These are phyloP conservation scores for Mastacembelus armatus DNA, from an alignment of 2,797 vertebrate genomes.

Conservation along the genomic window DNA sequence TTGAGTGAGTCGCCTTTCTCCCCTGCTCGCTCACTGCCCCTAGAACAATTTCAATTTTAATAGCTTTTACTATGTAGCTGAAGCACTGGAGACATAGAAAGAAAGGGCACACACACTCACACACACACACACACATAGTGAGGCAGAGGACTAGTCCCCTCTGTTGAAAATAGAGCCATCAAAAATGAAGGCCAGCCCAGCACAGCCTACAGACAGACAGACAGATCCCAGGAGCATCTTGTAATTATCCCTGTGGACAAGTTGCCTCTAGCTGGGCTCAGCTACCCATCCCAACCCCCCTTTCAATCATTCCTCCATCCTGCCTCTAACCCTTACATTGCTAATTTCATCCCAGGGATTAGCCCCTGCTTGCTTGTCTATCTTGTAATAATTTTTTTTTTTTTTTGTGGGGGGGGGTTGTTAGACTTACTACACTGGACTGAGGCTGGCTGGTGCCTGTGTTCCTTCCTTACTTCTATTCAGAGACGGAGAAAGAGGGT, in stretches of 20 bases:
- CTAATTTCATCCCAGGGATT: slow-evolving; percentile 99
- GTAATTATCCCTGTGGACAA: slow-evolving; percentile 98
- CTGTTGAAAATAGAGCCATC: slow-evolving; percentile 98
- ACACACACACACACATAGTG: slow-evolving; percentile 20
- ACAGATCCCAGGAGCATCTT: slow-evolving; percentile 90
- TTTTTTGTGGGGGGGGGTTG: slow-evolving; percentile 87
- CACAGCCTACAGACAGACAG: slow-evolving; percentile 87
- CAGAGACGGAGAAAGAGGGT: slow-evolving; percentile 54
- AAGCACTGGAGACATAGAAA: slow-evolving; percentile 86
- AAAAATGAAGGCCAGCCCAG: slow-evolving; percentile 90
- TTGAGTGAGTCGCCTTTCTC: slow-evolving; percentile 85
- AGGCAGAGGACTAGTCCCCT: slow-evolving; percentile 59
- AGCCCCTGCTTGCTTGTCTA: slow-evolving; percentile 91
- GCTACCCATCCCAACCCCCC: slow-evolving; percentile 87
- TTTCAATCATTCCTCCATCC: slow-evolving; percentile 84
- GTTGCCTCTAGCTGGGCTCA: slow-evolving; percentile 95
- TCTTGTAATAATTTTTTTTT: slow-evolving; percentile 95
- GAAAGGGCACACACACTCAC: slow-evolving; percentile 58
- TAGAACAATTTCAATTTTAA: slow-evolving; percentile 99
- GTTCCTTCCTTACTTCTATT: slow-evolving; percentile 49
- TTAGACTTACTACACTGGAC: slow-evolving; percentile 89
- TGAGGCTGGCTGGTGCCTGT: slow-evolving; percentile 85
- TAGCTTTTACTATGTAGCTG: slow-evolving; percentile 99
- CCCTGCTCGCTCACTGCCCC: slow-evolving; percentile 89
- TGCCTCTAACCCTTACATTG: slow-evolving; percentile 93